These are phyloP conservation scores for Hormiphora californensis DNA, from an alignment of 37 sponge, comb jelly and placozoan genomes.

Conservation along the genomic window DNA sequence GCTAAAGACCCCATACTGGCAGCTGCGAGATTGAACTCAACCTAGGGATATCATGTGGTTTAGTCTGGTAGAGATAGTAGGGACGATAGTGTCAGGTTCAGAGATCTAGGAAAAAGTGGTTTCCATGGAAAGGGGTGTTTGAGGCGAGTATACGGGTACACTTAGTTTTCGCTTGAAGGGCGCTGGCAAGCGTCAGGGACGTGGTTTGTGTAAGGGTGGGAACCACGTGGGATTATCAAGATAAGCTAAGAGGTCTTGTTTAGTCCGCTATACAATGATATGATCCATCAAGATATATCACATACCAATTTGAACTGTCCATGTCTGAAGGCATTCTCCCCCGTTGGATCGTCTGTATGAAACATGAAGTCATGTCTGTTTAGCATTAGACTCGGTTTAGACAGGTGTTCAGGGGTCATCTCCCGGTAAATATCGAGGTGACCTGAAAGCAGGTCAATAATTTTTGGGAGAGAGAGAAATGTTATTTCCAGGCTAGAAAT, in stretches of 20 bases:
- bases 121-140: no score
- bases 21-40: background rate
- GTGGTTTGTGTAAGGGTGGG: no score
- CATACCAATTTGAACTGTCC: constrained; percentile 44
- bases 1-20: background rate
- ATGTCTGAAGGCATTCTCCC: background rate
- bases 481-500: no score
- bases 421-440: background rate
- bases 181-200: no score
- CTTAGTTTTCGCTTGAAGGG: no score
- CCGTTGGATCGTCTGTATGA: background rate
- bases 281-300: no score
- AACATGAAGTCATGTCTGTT: constrained; percentile 40
- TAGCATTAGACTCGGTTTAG: background rate
- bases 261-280: no score
- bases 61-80: no score
- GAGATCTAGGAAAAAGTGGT: background rate
- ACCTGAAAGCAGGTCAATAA: background rate
- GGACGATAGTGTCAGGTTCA: background rate
- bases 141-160: no score
- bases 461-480: background rate
- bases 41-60: no score
- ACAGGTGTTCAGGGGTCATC: background rate
- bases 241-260: no score
- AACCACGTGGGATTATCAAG: no score